Conservation (phyloP, 2,797 vertebrate species). For the Typhlichthys eigenmanni region DNA sequence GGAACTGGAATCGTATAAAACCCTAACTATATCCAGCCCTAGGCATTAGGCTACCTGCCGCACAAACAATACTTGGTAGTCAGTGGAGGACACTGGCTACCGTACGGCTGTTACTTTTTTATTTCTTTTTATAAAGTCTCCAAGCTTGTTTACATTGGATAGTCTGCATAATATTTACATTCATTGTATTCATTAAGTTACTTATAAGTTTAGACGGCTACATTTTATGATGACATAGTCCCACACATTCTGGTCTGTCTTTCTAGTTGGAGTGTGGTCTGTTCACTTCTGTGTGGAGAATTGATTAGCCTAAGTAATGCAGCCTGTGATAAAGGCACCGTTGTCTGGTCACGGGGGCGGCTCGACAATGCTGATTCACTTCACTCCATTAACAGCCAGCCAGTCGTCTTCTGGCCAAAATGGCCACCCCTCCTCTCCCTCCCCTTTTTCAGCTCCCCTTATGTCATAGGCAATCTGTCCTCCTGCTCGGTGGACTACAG, state of each 20-base stretch:
- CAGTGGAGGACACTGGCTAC: conserved; percentile 25
- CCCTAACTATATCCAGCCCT: no score
- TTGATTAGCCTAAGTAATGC: conserved; percentile 39
- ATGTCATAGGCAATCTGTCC: conserved; percentile 60
- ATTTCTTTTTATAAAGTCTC: conserved; percentile 4
- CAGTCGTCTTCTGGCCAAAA: conserved; percentile 15
- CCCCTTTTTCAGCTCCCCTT: conserved; percentile 27
- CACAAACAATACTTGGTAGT: conserved; percentile 39
- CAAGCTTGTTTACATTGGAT: conserved; percentile 8
- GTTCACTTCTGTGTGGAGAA: conserved; percentile 26
- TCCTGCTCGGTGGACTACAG: conserved; percentile 36
- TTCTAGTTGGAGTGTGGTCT: conserved; percentile 37
- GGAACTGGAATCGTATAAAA: no score
- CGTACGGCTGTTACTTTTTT: neutral
- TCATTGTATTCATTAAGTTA: conserved; percentile 26
- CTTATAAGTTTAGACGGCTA: conserved; percentile 24
- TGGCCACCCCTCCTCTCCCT: conserved; percentile 37
- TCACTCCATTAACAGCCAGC: conserved; percentile 54
- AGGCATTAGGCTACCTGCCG: conserved; percentile 9
- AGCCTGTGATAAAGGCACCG: conserved; percentile 40
- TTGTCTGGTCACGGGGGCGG: conserved; percentile 47
- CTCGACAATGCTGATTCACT: conserved; percentile 52
- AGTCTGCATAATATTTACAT: conserved; percentile 6
- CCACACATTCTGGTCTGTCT: conserved; percentile 35
- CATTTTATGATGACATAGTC: conserved; percentile 27